A percentile compares a stretch with the other conserved stretches of the same genome.
These are phyloP conservation scores for Paramisgurnus dabryanus DNA, from an alignment of 2,113 vertebrate species.

Conservation along the genomic window DNA sequence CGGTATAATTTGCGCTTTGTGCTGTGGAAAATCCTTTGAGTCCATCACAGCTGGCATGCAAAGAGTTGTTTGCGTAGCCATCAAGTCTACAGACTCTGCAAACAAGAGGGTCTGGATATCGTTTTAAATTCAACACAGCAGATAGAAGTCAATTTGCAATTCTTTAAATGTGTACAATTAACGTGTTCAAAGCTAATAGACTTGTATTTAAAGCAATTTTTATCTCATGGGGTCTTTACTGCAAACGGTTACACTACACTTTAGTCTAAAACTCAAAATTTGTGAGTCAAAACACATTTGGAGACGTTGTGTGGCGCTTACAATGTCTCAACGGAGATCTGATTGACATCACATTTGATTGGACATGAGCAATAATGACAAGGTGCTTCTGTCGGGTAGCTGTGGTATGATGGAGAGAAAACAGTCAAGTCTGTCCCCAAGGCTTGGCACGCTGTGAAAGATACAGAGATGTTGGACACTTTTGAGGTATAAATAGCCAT, in stretches of 20 bases:
- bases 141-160: conserved; percentile 42
- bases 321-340: conserved; percentile 29
- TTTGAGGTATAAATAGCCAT: conserved; percentile 30
- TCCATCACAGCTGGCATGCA: background rate
- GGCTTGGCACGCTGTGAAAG: background rate
- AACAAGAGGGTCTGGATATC: conserved; percentile 56
- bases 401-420: conserved; percentile 18
- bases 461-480: background rate
- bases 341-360: conserved; percentile 41
- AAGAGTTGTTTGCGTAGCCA: conserved; percentile 55
- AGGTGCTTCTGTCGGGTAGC: conserved; percentile 12
- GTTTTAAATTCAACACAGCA: conserved; percentile 63
- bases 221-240: background rate
- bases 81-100: conserved; percentile 60
- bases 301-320: background rate
- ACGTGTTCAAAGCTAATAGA: no score
- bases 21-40: background rate
- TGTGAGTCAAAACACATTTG: conserved; percentile 5
- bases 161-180: no score
- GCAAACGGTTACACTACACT: background rate
- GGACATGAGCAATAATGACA: conserved; percentile 24
- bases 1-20: background rate
- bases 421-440: background rate
- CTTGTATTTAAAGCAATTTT: no score
- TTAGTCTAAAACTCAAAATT: background rate